Evolutionary conservation across 2,888 invertebrate species (phyloP), one percentile per base, ranked within the genome.

Genomic region (Pemphredon lugubris): DNA sequence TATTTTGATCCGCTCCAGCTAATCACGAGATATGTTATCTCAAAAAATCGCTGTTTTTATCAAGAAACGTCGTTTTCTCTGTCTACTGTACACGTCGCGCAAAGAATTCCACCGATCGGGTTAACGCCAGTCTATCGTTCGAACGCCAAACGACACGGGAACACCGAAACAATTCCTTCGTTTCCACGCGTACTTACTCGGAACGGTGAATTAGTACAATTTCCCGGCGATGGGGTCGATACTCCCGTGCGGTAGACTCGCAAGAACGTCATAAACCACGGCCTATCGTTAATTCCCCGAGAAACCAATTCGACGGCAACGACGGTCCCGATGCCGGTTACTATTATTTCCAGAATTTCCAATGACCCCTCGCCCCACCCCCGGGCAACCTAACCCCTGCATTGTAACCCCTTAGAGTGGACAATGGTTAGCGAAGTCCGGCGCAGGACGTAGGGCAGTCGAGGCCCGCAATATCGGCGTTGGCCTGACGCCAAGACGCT

Each of bases 291-390:
- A 78, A 70, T 66, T 64, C 61, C 60, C 58, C 53, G 63, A 73
- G 79, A 64, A 76, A 79, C 60, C 79, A 71, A 69, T 79, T 65
- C 68, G 61, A 64, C 58, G 75, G 54, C 72, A 68, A 72, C 65
- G 70, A 59, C 58, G 53, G 18, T n/a, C n/a, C n/a, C 47, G 54
- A 73, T 44, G 50, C 47, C 34, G 51, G 63, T 65, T 63, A 61
- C 63, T 81, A 83, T 87, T 86, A 87, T 85, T 86, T 86, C 85
- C 83, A 75, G 81, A 87, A 87, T 87, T 84, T 83, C 75, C 76
- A 73, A 75, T 69, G 73, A 73, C 69, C 65, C 64, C 60, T n/a
- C n/a, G n/a, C n/a, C n/a, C n/a, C n/a, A n/a, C n/a, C n/a, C n/a
- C n/a, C n/a, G n/a, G 59, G 40, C 73, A 67, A 59, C 77, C 74